Conservation (phyloP, 2,797 vertebrate species). For the Acipenser ruthenus region DNA sequence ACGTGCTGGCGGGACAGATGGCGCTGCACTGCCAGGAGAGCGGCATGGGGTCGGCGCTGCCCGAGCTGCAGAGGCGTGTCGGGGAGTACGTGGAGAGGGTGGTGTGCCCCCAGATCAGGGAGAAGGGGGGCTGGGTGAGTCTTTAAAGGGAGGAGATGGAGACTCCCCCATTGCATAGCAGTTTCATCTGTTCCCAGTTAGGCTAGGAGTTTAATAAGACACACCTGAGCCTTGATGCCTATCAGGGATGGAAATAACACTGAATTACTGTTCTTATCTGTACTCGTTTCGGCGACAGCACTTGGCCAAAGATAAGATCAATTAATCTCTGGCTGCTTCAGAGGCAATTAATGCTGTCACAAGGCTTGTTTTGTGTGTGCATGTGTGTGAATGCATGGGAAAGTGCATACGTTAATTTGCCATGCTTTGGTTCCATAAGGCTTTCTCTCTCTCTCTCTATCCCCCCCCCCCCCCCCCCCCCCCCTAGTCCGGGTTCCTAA, state of each 20-base stretch:
- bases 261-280: not conserved
- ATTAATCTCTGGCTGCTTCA: not conserved
- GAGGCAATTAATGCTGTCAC: not conserved
- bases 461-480: conserved; percentile 15
- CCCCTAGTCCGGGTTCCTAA: conserved; percentile 47
- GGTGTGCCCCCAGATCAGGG: conserved; percentile 56
- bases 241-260: not conserved
- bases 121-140: conserved; percentile 64
- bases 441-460: not conserved
- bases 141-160: not conserved
- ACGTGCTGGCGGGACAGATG: conserved; percentile 66
- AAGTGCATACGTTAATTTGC: not conserved
- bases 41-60: conserved; percentile 46
- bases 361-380: not conserved
- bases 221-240: not conserved
- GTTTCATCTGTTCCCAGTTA: not conserved
- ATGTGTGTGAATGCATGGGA: not conserved
- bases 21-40: conserved; percentile 57
- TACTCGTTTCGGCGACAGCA: no score
- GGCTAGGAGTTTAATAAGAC: no score
- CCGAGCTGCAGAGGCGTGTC: conserved; percentile 51
- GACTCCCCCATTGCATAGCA: not conserved
- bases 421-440: not conserved
- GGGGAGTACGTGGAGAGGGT: conserved; percentile 59
- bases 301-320: not conserved